These are phyloP conservation scores for Raillietiella orientalis DNA, from an alignment of 2,888 invertebrate species.

Conservation along the genomic window DNA sequence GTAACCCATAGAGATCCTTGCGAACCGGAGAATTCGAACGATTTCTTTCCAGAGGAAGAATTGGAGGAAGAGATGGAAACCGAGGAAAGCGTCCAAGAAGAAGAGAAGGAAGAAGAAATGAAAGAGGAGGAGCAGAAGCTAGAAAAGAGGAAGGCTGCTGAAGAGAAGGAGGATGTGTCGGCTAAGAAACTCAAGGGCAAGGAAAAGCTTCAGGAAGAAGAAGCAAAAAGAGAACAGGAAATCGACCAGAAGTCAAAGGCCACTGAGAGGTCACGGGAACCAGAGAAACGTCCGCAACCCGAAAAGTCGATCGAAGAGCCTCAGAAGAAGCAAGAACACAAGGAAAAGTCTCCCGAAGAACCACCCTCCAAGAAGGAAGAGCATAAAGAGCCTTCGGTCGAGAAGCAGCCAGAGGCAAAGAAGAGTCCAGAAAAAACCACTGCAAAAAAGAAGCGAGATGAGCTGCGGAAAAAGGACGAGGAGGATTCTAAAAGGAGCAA, in stretches of 20 bases:
- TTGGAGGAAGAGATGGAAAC: constrained; percentile 17
- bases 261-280: constrained; percentile 2
- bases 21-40: no score
- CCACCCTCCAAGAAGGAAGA: no score
- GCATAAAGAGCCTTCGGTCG: no score
- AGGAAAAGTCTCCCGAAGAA: constrained; percentile 9
- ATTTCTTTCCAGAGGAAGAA: no score
- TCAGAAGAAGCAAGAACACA: constrained; percentile 8
- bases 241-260: constrained; percentile 6
- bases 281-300: constrained; percentile 12
- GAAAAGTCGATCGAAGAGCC: constrained; percentile 12
- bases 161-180: constrained; percentile 6
- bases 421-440: constrained; percentile 2
- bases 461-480: background rate
- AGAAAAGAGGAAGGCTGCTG: constrained; percentile 10
- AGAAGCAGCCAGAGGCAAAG: constrained; percentile 3
- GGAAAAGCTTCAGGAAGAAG: constrained; percentile 8
- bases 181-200: constrained; percentile 9
- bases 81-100: constrained; percentile 13
- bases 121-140: constrained; percentile 6
- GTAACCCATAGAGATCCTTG: no score
- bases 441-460: no score
- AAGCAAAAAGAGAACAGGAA: constrained; percentile 5
- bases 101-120: constrained; percentile 7
- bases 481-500: constrained; percentile 1